Evolutionary conservation across 2,888 invertebrate species (phyloP).

Genomic region (Apamea epomidion): DNA sequence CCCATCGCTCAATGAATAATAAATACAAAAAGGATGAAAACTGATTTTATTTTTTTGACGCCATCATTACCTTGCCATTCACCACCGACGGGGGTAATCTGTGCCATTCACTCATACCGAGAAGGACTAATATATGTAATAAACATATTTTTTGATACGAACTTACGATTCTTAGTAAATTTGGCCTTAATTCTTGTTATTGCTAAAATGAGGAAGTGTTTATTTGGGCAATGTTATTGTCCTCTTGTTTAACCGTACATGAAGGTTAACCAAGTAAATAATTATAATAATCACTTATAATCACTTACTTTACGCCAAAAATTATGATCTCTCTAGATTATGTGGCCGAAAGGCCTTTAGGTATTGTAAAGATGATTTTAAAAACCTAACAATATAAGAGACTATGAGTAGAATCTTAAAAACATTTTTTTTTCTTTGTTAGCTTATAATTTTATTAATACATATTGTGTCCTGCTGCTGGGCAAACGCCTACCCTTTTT

Average conservation of each 20-base stretch:
- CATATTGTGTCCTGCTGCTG: no score
- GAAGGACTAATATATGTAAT: neutral
- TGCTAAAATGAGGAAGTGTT: constrained; percentile 23
- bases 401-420: neutral
- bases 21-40: neutral
- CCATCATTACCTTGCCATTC: constrained; percentile 8
- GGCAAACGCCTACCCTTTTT: no score
- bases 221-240: constrained; percentile 11
- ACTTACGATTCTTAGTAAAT: constrained; percentile 6
- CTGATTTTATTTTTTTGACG: neutral
- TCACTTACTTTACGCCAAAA: constrained; percentile 5
- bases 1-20: no score
- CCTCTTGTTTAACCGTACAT: neutral
- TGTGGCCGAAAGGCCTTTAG: neutral
- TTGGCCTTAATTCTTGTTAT: constrained; percentile 1
- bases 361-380: neutral
- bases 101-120: constrained; percentile 26
- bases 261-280: constrained; percentile 38
- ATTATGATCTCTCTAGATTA: neutral
- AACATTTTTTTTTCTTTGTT: no score
- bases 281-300: constrained; percentile 12
- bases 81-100: neutral
- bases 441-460: no score
- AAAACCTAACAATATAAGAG: neutral
- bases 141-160: neutral